phyloP scores from a whole-genome alignment of 2,113 vertebrate species.

The Cromileptes altivelis region DNA sequence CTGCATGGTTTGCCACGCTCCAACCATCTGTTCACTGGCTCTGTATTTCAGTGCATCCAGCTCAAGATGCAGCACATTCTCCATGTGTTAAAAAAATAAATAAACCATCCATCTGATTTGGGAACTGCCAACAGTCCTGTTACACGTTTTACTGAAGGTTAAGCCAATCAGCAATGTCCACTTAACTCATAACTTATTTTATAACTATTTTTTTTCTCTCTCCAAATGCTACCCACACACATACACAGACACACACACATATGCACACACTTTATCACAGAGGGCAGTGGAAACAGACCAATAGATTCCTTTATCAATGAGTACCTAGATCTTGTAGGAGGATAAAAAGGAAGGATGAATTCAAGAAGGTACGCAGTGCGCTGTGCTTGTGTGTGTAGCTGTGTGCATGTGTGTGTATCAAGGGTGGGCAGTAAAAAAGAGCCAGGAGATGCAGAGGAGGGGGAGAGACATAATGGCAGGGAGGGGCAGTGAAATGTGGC shows the following conservation, averaged over 20 bases:
- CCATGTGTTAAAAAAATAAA: conserved; percentile 30
- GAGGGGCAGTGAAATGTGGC: conserved; percentile 51
- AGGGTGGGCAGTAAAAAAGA: conserved; percentile 21
- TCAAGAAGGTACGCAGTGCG: conserved; percentile 31
- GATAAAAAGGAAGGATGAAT: conserved; percentile 29
- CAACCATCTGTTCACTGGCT: conserved; percentile 63
- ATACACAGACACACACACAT: not conserved
- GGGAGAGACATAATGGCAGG: conserved; percentile 36
- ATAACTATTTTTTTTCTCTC: not conserved
- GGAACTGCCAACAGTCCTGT: conserved; percentile 16
- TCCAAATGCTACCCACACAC: not conserved
- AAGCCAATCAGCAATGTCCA: conserved; percentile 1
- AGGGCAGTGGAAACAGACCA: not conserved
- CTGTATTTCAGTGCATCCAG: conserved; percentile 28
- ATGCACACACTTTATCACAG: conserved; percentile 5
- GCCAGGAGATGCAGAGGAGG: conserved; percentile 19
- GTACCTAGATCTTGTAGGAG: conserved; percentile 24
- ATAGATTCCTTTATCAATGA: not conserved
- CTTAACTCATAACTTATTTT: conserved; percentile 6
- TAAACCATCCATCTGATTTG: conserved; percentile 46
- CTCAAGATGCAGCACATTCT: conserved; percentile 25
- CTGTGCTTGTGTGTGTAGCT: not conserved
- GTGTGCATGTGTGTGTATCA: conserved; percentile 7
- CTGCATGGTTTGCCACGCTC: conserved; percentile 49
- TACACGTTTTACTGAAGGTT: conserved; percentile 23